These are phyloP conservation scores for Sitta europaea DNA, from an alignment of 2,113 vertebrate genomes.

Conservation along the genomic window DNA sequence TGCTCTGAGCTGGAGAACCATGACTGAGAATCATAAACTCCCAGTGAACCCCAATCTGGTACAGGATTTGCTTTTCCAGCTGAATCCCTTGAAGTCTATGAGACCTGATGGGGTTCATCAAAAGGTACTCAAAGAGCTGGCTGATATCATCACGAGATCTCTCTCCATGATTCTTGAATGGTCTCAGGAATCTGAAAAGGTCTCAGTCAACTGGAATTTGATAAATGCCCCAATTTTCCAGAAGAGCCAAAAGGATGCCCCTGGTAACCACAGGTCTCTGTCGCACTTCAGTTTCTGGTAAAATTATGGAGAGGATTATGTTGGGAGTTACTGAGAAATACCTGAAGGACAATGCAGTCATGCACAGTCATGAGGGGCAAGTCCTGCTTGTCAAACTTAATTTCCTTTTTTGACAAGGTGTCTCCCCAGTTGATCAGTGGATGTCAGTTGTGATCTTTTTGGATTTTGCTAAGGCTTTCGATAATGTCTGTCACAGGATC, in stretches of 20 bases:
- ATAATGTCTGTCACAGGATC: neutral
- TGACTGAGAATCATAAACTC: neutral
- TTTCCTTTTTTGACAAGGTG: neutral
- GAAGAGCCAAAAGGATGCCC: neutral
- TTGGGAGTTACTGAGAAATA: neutral
- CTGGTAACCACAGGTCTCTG: neutral
- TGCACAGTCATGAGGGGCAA: neutral
- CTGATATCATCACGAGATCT: neutral
- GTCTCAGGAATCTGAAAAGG: neutral
- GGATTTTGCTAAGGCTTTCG: neutral
- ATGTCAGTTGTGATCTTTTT: neutral
- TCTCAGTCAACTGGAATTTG: neutral
- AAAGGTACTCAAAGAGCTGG: neutral
- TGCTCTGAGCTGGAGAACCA: neutral
- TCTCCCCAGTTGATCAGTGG: neutral
- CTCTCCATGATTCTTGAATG: neutral
- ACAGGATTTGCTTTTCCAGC: neutral
- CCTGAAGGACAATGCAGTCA: neutral
- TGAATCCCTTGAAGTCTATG: accelerated
- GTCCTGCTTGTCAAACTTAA: neutral
- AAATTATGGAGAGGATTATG: neutral
- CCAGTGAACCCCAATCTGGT: neutral
- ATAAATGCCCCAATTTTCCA: neutral
- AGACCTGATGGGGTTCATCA: neutral
- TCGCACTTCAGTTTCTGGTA: neutral